Evolutionary conservation across 2,888 invertebrate genomes (phyloP), one percentile per base, ranked within the genome.

Genomic region (Agrotis puta): DNA sequence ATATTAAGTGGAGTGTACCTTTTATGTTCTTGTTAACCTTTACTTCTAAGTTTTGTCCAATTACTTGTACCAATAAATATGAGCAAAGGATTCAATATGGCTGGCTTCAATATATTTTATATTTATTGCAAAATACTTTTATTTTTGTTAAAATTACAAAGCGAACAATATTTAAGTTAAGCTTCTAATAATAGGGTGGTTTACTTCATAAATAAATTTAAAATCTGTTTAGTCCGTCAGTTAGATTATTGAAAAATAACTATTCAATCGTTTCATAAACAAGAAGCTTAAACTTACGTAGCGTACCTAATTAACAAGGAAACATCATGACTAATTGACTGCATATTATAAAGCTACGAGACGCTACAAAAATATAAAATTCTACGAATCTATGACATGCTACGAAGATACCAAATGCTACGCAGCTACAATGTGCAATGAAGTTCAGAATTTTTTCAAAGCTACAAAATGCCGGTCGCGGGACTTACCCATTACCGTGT

Each of bases 1-100:
- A 65, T 47, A 64, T 51, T 48, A 79, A 51, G 54, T 59, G 11
- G n/a, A 78, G 51, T 63, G 47, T 53, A 20, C 14, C 18, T 50
- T 43, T 33, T 61, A 48, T 64, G 24, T 33, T 48, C 7, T 24
- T 24, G 14, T n/a, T 64, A 43, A 22, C 33, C 14, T 61, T 54
- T 22, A 13, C 5, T 33, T 1, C 13, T 14, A 16, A 7, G 20
- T 14, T 6, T n/a, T 27, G 53, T 0, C 0, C 2, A 27, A 39
- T 20, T 18, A 20, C 47, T 50, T 56, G 56, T 56, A 1, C 5
- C 33, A 33, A 18, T 5, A 45, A 16, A 45, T 14, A 16, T 16
- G 16, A 16, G 45, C 3, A 45, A 45, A 45, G 16, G 45, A 16
- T 54, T 53, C 3, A 3, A 2, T 54, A 24, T 24, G 9, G 4